Conservation (phyloP, 2,797 vertebrate genomes). For the Sebastes oblongus region DNA sequence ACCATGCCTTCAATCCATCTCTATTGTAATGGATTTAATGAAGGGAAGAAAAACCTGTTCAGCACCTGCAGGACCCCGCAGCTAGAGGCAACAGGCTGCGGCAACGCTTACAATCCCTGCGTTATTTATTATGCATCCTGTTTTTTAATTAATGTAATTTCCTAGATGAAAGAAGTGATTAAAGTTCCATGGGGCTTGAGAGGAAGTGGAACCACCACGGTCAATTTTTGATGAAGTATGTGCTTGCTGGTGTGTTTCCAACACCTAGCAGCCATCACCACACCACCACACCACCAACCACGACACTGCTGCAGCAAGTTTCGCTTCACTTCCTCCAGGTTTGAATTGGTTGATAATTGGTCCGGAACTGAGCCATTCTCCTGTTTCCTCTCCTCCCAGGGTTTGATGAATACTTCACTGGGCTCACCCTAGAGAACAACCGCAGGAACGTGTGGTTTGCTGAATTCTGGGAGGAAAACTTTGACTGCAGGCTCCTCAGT, state of each 20-base stretch:
- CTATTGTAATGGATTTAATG: conserved; percentile 42
- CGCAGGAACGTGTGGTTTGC: conserved; percentile 96
- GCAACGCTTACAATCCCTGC: conserved; percentile 43
- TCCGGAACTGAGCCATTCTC: conserved; percentile 61
- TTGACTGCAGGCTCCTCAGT: conserved; percentile 93
- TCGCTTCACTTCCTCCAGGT: conserved; percentile 64
- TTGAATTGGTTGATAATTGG: conserved; percentile 64
- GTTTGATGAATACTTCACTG: conserved; percentile 92
- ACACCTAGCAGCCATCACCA: conserved; percentile 40
- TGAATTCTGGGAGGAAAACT: conserved; percentile 96
- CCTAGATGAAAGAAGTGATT: conserved; percentile 76
- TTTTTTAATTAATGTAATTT: conserved; percentile 79
- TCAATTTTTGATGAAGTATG: conserved; percentile 72
- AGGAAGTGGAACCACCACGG: conserved; percentile 68
- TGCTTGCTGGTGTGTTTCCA: conserved; percentile 41
- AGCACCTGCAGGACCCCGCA: conserved; percentile 41
- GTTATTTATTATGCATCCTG: conserved; percentile 75
- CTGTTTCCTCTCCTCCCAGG: conserved; percentile 78
- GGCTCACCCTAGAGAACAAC: conserved; percentile 93
- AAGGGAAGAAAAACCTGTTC: conserved; percentile 49
- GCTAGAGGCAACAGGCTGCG: conserved; percentile 53
- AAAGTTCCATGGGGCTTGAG: conserved; percentile 62
- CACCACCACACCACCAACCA: not conserved
- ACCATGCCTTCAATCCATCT: conserved; percentile 38
- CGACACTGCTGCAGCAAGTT: conserved; percentile 15